Evolutionary conservation across 2,113 vertebrate species (phyloP), one percentile per base, ranked within the genome.

Genomic region (Corythornis vintsioides): DNA sequence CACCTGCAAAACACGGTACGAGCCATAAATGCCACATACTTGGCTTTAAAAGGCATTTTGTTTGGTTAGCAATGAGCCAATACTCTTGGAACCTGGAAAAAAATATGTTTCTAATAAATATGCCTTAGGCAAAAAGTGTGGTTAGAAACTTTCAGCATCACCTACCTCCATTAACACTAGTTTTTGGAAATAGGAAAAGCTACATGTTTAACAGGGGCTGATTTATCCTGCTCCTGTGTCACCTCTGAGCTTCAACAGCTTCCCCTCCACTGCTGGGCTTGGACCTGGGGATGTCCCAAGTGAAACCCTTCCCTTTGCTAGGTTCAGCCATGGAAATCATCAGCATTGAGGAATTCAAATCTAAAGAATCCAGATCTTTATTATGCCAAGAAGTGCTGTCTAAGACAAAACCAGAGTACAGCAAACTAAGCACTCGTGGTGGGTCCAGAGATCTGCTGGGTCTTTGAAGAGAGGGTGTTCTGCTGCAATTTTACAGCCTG

Each of bases 1-100:
- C 98, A 94, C 98, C 98, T 99, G 96, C 67, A 98, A 94, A 96
- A 94, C 25, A 96, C 74, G 29, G 43, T 10, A 92, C 56, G 50
- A 91, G 59, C 24, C 73, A 22, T 38, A 89, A 92, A 85, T 48
- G 61, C 25, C 38, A 75, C 1, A 22, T 1, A 7, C 48, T 81
- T 90, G 14, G 22, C 22, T 47, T 60, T 45, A 48, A n/a, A 81
- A 52, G 73, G 61, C 15, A 29, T 21, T 56, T 9, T 60, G 18
- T 19, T 76, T 9, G 48, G 10, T 45, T 80, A 70, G 75, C 71
- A 57, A 22, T 0, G 4, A 72, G 71, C 18, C 73, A 71, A 76
- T 24, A 11, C 26, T 50, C 45, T 48, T 28, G 61, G 73, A 43
- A 89, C 67, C 35, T 42, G 48, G 63, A 72, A 80, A 38, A 38